A percentile compares a stretch with the other conserved stretches of the same genome.
phyloP scores from a whole-genome alignment of 2,797 vertebrate species.

The Lates japonicus region DNA sequence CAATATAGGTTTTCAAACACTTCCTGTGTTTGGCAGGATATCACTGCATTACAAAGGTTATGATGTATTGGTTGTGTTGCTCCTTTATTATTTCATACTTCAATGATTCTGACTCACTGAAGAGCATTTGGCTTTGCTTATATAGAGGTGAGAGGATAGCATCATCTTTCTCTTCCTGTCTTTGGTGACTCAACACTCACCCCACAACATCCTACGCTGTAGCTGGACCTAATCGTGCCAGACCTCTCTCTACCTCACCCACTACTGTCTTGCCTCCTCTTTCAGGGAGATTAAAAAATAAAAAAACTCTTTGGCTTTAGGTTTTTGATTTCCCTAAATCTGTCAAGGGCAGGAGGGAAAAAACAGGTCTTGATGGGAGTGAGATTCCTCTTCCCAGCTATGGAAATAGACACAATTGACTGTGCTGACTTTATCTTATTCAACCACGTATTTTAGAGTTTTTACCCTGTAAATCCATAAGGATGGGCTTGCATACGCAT shows the following conservation, averaged over 20 bases:
- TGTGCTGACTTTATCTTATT: slow-evolving; percentile 29
- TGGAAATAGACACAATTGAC: slow-evolving; percentile 48
- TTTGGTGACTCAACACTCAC: slow-evolving; percentile 15
- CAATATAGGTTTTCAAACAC: slow-evolving; percentile 39
- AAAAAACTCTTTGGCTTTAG: slow-evolving; percentile 24
- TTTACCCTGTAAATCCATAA: background rate
- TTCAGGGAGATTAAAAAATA: slow-evolving; percentile 25
- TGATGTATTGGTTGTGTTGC: slow-evolving; percentile 37
- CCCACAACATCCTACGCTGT: slow-evolving; percentile 22
- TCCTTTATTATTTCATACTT: slow-evolving; percentile 35
- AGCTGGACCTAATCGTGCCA: slow-evolving; percentile 22
- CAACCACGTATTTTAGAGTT: slow-evolving; percentile 16
- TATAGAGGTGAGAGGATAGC: slow-evolving; percentile 10
- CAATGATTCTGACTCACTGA: slow-evolving; percentile 26
- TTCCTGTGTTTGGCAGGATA: slow-evolving; percentile 48
- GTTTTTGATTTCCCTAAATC: slow-evolving; percentile 67
- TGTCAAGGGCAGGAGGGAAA: slow-evolving; percentile 41
- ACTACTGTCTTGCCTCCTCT: slow-evolving; percentile 27
- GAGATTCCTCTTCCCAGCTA: slow-evolving; percentile 42
- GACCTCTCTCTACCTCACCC: background rate
- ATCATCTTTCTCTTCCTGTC: slow-evolving; percentile 31
- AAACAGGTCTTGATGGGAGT: slow-evolving; percentile 67
- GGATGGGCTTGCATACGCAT: background rate
- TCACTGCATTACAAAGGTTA: slow-evolving; percentile 17
- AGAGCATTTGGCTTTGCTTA: slow-evolving; percentile 24